Base-by-base conservation (phyloP, 2,888 invertebrate species). In the Tetanocera ferruginea region DNA sequence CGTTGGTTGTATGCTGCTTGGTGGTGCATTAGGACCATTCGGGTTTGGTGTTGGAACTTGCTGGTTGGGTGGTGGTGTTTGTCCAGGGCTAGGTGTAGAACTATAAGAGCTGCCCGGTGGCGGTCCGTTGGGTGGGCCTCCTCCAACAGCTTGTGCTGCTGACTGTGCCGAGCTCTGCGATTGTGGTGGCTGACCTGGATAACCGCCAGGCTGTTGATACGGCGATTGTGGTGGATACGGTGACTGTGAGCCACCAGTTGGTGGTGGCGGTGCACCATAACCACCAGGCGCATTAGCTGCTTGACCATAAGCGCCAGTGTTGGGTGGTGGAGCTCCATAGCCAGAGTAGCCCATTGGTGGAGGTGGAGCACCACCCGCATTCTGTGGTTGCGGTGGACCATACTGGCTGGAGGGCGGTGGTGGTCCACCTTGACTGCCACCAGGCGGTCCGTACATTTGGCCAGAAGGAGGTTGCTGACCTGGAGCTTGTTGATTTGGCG, bases 11-110 rank as follows among this genome's bases (percentile, higher is more conserved):
- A 78, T 81, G 62, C 78, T 81, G 9, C 79, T 49, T 5, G 83
- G 77, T 52, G 85, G 83, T 4, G 84, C 83, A 76, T 87, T 86
- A 80, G 86, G 86, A 8, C 87, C 87, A 76, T 87, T 87, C 5
- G 87, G 84, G 81, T 87, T 87, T 49, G 82, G 80, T 9, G 79
- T 87, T 62, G 89, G 89, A 73, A 87, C 88, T 70, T 84, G 81
- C 75, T 86, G 84, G 51, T 81, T 82, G 43, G 87, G 86, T 55
- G 87, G 83, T 52, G 87, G 88, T 71, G 90, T 87, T 84, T 90
- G 90, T 11, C 91, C 90, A 2, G 91, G 90, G 82, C 91, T 92
- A 5, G 91, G 90, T 76, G 91, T 91, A 78, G 89, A 91, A 78
- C 88, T 91, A 79, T 92, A 91, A 19, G 82, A 84, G 76, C 85